Base-by-base conservation (phyloP, 1,140 invertebrate species). In the Cotesia glomerata region DNA sequence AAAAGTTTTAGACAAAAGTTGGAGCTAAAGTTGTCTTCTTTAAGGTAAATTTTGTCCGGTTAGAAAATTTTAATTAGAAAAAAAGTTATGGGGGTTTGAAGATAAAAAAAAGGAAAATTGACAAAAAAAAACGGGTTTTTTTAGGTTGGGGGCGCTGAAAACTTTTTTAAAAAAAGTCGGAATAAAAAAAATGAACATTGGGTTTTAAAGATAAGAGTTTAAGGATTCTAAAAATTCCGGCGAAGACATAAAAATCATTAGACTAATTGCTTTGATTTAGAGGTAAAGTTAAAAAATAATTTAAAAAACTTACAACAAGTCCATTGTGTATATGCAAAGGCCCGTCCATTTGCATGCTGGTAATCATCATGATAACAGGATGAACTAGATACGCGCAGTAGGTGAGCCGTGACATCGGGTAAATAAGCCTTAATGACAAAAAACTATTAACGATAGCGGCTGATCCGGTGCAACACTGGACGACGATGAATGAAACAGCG, bases 341-440 rank as follows among this genome's bases (percentile, higher is more conserved):
- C 74, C 93, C 93, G 76, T 95, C 93, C 88, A 95, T 90, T 54
- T 92, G 88, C 78, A 91, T 94, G 51, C 91, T 90, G 13, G 92
- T 93, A 54, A 93, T 89, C 84, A 92, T 91, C 93, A 95, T 94
- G 71, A 95, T 90, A 71, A 95, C 90, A 7, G 95, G 94, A 87
- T 98, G 96, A 11, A 97, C 90, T 32, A 98, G 89, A 84, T 97
- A 98, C 7, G 95, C 93, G 82, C 94, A 94, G 85, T 97, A 98
- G 1, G 95, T 96, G 45, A 98, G 89, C 64, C 95, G 89, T 75
- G 94, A 95, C n/a, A 97, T 87, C 0, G 96, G 95, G 75, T 95
- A 90, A 52, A 95, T 89, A 0, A 93, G 90, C 51, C 91, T 89
- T 83, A 94, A 94, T 0, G 94, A 95, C 16, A 98, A 87, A 18